Base-by-base conservation (phyloP, 1,140 invertebrate species). In the Coelopa frigida region DNA sequence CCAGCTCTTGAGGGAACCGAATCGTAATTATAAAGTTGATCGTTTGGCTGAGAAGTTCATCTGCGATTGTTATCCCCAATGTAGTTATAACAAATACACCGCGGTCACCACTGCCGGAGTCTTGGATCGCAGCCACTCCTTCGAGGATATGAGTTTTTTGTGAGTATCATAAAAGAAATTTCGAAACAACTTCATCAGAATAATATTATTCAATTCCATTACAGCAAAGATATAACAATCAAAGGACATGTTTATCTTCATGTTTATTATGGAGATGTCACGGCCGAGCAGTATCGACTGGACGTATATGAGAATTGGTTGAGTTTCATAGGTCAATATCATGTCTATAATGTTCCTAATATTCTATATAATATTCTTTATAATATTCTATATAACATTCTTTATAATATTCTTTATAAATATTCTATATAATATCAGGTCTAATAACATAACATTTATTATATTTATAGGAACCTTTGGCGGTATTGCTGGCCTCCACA, bases 391-490 rank as follows among this genome's bases (percentile, higher is more conserved):
- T n/a, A n/a, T n/a, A n/a, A n/a, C n/a, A n/a, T n/a, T n/a, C n/a
- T n/a, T n/a, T n/a, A n/a, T n/a, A n/a, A n/a, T n/a, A n/a, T n/a
- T n/a, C n/a, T n/a, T n/a, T n/a, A n/a, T n/a, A n/a, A n/a, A n/a
- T 17, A 10, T 21, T 24, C 6, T 29, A 29, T 29, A 10, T 37
- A 37, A 37, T 37, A 37, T 17, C 17, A 8, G 7, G 6, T 44
- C 33, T 38, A 33, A 17, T 33, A 18, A 49, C 55, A 49, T 45
- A 54, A 29, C n/a, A n/a, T n/a, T n/a, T n/a, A n/a, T n/a, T n/a
- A n/a, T n/a, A n/a, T 45, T 75, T 73, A 55, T 64, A 84, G 82
- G 79, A 33, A 76, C 76, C 18, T 78, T 82, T 46, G 81, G 81
- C 1, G 81, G 81, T 17, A 68, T 83, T 5, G 61, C 82, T 0